Conservation (phyloP, 2,797 vertebrate genomes). For the Acrossocheilus wenchowensis region DNA sequence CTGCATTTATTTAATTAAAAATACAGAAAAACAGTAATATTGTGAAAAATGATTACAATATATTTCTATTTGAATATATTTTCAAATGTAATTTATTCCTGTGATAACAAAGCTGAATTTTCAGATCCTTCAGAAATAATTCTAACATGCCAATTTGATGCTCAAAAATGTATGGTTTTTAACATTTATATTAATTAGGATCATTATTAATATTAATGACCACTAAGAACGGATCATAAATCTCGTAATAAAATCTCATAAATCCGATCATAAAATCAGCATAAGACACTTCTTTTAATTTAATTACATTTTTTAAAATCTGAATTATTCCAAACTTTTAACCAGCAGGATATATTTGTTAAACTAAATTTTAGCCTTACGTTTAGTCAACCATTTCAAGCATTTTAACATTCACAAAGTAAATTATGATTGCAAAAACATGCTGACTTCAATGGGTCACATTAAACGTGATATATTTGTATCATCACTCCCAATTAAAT, state of each 20-base stretch:
- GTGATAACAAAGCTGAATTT: neutral
- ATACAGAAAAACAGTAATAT: neutral
- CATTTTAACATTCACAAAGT: neutral
- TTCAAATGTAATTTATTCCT: neutral
- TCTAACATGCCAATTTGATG: neutral
- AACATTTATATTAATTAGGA: neutral
- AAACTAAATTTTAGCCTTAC: neutral
- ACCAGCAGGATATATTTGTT: neutral
- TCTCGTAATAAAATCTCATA: no score
- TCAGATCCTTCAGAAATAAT: neutral
- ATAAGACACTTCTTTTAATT: neutral
- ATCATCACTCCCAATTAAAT: neutral
- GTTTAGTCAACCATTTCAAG: neutral
- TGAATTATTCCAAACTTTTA: neutral
- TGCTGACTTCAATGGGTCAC: neutral
- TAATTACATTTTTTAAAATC: no score
- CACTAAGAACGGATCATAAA: neutral
- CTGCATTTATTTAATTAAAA: neutral
- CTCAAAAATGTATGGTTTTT: neutral
- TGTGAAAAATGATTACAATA: neutral
- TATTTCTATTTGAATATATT: neutral
- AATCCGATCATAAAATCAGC: neutral
- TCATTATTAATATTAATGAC: neutral
- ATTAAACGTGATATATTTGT: neutral
- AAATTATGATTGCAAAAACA: neutral